A percentile compares a stretch with the other conserved stretches of the same genome.
Conservation (phyloP, 2,888 invertebrate genomes). For the Thumatha senex region DNA sequence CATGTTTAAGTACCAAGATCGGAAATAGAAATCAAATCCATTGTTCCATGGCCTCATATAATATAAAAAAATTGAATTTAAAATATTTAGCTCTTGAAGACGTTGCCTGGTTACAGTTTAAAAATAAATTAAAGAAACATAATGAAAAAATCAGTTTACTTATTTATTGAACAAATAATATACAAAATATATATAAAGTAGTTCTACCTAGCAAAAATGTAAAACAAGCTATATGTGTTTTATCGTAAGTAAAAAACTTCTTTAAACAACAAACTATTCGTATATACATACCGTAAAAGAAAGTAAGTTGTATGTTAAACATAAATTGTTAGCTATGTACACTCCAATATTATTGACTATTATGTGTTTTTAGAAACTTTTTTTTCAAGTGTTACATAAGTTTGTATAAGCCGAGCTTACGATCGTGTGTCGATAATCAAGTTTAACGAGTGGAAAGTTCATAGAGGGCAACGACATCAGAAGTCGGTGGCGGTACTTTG, state of each 20-base stretch:
- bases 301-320: slow-evolving; percentile 1
- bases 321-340: slow-evolving; percentile 12
- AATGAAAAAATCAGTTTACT: background rate
- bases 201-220: no score
- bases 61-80: no score
- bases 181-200: background rate
- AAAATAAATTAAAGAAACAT: background rate
- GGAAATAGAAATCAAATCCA: no score
- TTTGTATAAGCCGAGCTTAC: slow-evolving; percentile 34
- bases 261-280: no score
- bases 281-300: background rate
- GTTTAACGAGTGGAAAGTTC: slow-evolving; percentile 79
- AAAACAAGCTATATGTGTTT: no score
- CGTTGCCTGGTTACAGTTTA: background rate
- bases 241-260: no score
- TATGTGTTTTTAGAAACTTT: slow-evolving; percentile 42
- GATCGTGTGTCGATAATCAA: slow-evolving; percentile 72
- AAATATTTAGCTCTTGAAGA: background rate
- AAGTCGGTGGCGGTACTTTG: slow-evolving; percentile 58
- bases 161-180: background rate
- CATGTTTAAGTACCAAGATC: no score
- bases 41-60: no score
- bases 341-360: slow-evolving; percentile 11
- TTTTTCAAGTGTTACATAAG: slow-evolving; percentile 59
- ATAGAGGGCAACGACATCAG: slow-evolving; percentile 66